Evolutionary conservation across 2,797 vertebrate genomes (phyloP), one percentile per base, ranked within the genome.

Genomic region (Pelodytes ibericus): DNA sequence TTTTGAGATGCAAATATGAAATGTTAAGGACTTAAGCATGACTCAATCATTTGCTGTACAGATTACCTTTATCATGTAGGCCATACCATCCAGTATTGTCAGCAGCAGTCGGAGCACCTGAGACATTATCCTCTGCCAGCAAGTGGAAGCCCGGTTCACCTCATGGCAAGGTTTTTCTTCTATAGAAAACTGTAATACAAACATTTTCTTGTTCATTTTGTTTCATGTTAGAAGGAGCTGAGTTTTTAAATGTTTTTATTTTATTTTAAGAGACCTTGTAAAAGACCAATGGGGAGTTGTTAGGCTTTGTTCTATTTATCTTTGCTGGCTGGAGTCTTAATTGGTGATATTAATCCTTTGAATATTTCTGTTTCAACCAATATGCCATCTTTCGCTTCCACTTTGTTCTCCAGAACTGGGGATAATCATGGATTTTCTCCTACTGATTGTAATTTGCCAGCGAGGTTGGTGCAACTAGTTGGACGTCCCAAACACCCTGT

Each of bases 301-400:
- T 63, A 29, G 49, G 59, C 47, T 79, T 65, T 74, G 41, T 74
- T 82, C 74, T 82, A 77, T 80, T 44, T 75, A 59, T 24, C 77
- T 58, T 80, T 78, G 60, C 81, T 4, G 22, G 64, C 66, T 81
- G 57, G 82, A 83, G 79, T 77, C 20, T 75, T 80, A 83, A 82
- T 76, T 82, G 72, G 79, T 77, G 77, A 74, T 83, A 81, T 71
- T 58, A 83, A 82, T 81, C 71, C 67, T 80, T 82, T 64, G 65
- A 62, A 77, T 82, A 62, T 83, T 66, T 44, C 74, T 71, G 51
- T 16, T 62, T 58, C 59, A 25, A 63, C 80, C 26, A 68, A 51
- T 11, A 26, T 63, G 58, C 5, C 15, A 68, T 44, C 25, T 73
- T 62, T 56, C 31, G 64, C 58, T 25, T 71, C 33, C n/a, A 26